phyloP scores from a whole-genome alignment of 2,888 invertebrate genomes.

The Bhutanitis thaidina region DNA sequence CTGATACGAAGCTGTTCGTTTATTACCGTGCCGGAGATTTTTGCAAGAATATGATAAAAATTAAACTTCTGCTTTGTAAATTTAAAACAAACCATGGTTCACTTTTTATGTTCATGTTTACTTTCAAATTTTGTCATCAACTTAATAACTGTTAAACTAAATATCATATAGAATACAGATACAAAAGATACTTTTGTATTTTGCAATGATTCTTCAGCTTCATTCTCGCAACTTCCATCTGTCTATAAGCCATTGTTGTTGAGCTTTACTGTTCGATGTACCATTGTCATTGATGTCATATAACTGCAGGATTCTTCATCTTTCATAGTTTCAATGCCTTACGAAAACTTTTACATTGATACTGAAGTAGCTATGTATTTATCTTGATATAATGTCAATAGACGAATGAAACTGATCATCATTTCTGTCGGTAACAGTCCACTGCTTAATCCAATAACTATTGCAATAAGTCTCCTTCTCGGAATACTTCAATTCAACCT shows the following conservation, averaged over 20 bases:
- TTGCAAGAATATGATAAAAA: constrained; percentile 28
- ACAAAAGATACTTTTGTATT: background rate
- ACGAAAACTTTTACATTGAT: background rate
- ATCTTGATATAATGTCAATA: too few relatives aligned
- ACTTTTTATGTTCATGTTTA: too few relatives aligned
- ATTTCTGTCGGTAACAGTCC: too few relatives aligned
- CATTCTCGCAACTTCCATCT: constrained; percentile 32
- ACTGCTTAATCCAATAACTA: too few relatives aligned
- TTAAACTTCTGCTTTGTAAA: too few relatives aligned
- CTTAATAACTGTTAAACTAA: too few relatives aligned
- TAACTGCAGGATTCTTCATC: constrained; percentile 25
- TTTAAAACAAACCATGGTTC: too few relatives aligned
- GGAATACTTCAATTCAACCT: too few relatives aligned
- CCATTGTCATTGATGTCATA: constrained; percentile 27
- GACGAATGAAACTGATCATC: too few relatives aligned
- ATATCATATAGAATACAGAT: too few relatives aligned
- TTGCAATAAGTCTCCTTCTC: too few relatives aligned
- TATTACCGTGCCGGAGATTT: constrained; percentile 33
- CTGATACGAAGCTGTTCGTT: constrained; percentile 50
- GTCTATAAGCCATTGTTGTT: constrained; percentile 54
- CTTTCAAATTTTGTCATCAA: too few relatives aligned
- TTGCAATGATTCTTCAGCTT: constrained; percentile 37
- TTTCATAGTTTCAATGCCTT: background rate
- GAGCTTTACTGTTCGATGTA: constrained; percentile 42
- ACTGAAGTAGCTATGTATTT: background rate